Conservation (phyloP, 2,888 invertebrate genomes). For the Tolmerus cingulatus region DNA sequence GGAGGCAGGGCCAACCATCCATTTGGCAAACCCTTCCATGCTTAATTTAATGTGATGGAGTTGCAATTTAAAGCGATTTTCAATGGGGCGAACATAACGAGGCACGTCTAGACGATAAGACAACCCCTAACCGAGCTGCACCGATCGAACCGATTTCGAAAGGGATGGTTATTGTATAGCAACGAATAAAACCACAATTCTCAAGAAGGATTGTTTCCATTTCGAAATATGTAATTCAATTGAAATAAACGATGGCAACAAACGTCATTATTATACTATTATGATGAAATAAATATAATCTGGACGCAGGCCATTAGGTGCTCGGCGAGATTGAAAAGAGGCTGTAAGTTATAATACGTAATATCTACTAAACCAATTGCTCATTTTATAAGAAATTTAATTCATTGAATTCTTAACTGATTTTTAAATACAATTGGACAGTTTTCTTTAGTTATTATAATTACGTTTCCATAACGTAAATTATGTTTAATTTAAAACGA, state of each 20-base stretch:
- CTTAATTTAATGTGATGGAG: slow-evolving; percentile 4
- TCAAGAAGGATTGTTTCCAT: background rate
- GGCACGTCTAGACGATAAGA: slow-evolving; percentile 18
- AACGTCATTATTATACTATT: background rate
- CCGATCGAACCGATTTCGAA: background rate
- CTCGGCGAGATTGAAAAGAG: too few relatives aligned
- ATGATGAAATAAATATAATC: background rate
- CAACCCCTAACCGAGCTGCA: background rate
- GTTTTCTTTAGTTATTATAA: too few relatives aligned
- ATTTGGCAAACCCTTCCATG: slow-evolving; percentile 16
- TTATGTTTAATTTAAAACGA: too few relatives aligned
- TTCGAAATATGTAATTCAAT: too few relatives aligned
- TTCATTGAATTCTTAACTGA: too few relatives aligned
- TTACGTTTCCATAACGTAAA: too few relatives aligned
- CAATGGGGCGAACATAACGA: slow-evolving; percentile 27
- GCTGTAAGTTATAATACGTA: too few relatives aligned
- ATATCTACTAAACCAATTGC: too few relatives aligned
- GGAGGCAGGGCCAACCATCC: background rate
- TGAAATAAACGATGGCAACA: background rate
- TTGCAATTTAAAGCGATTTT: background rate
- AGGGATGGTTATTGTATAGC: background rate
- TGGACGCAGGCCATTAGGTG: background rate
- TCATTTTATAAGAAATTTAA: too few relatives aligned
- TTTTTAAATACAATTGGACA: too few relatives aligned
- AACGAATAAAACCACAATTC: background rate